Conservation (phyloP, 2,113 vertebrate genomes). For the Ramphastos sulfuratus region DNA sequence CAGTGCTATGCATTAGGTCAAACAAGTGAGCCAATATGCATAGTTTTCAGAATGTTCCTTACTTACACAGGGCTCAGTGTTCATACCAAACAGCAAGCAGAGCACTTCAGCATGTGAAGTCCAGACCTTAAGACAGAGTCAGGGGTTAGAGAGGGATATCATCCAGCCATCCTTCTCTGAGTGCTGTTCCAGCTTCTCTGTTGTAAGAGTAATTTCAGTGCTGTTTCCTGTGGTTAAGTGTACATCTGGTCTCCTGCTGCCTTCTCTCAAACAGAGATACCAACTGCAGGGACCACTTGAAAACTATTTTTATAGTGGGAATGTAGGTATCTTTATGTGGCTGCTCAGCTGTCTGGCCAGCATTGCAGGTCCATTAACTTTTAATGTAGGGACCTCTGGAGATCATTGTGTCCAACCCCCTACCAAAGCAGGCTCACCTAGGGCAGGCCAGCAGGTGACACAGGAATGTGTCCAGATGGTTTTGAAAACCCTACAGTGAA, state of each 20-base stretch:
- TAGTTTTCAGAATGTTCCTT: background rate
- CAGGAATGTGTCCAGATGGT: no score
- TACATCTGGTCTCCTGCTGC: background rate
- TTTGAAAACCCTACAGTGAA: no score
- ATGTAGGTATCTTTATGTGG: background rate
- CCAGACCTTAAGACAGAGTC: background rate
- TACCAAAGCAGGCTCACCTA: no score
- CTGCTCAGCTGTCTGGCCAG: background rate
- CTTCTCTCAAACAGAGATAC: background rate
- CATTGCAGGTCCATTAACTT: rapidly evolving
- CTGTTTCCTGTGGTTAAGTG: background rate
- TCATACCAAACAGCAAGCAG: background rate
- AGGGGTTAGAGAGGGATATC: background rate
- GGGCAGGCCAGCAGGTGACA: no score
- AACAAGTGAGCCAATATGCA: background rate
- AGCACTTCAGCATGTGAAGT: background rate
- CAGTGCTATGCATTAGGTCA: background rate
- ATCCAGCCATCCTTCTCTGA: background rate
- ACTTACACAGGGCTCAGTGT: background rate
- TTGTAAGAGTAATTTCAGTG: background rate
- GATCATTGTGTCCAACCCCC: no score
- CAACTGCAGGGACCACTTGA: background rate
- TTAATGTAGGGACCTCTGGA: no score
- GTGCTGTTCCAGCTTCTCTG: background rate
- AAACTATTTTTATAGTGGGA: background rate